Evolutionary conservation across 1,140 invertebrate species (phyloP).

Genomic region (Hormaphis cornu): DNA sequence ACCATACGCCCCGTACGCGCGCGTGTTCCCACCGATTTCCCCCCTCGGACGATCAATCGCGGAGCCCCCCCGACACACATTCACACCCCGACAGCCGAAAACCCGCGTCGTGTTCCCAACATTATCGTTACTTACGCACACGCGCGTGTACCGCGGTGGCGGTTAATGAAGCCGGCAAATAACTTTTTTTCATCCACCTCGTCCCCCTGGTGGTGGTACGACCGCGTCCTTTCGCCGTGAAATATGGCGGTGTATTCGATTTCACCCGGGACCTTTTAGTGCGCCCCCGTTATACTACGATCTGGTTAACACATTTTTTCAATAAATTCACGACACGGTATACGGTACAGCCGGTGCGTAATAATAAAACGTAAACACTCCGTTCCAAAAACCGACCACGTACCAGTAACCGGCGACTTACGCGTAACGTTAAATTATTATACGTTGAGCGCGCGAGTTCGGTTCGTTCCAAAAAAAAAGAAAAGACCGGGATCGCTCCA

Average conservation of each 20-base stretch:
- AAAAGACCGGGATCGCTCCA: too few relatives aligned
- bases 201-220: background rate
- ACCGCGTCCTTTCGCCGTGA: background rate
- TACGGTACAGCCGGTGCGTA: too few relatives aligned
- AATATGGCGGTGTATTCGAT: conserved; percentile 20
- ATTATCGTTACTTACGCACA: background rate
- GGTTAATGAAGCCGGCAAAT: conserved; percentile 30
- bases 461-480: background rate
- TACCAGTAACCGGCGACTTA: too few relatives aligned
- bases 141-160: background rate
- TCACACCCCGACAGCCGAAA: too few relatives aligned
- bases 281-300: background rate
- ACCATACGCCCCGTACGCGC: too few relatives aligned
- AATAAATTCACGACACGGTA: background rate
- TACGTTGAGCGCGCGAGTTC: too few relatives aligned
- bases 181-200: background rate
- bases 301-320: conserved; percentile 24
- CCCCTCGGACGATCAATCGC: too few relatives aligned
- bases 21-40: background rate
- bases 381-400: background rate
- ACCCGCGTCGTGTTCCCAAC: background rate
- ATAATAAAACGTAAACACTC: too few relatives aligned
- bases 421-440: too few relatives aligned
- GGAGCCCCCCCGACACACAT: too few relatives aligned
- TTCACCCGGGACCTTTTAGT: conserved; percentile 18